These are phyloP conservation scores for Squalus acanthias DNA, from an alignment of 2,797 vertebrate species.

Conservation along the genomic window DNA sequence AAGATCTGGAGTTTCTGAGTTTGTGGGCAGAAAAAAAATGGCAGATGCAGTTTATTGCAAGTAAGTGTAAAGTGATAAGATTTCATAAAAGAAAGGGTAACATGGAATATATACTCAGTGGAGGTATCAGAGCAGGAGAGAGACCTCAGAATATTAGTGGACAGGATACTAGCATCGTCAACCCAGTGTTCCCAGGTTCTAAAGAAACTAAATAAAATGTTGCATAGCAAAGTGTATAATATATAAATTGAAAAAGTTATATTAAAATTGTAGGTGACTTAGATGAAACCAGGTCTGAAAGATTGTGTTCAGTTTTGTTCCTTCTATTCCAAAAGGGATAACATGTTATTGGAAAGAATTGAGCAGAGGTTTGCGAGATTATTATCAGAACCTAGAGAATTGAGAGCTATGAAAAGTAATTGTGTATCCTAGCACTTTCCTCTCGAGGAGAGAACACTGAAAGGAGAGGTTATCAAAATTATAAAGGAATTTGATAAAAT, in stretches of 20 bases:
- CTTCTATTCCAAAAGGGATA: not conserved
- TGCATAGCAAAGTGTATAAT: not conserved
- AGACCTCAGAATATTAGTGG: not conserved
- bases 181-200: not conserved
- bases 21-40: not conserved
- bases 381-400: not conserved
- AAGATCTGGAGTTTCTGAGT: not conserved
- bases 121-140: not conserved
- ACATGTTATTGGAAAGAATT: not conserved
- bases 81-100: not conserved
- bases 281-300: not conserved
- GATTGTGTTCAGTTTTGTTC: not conserved
- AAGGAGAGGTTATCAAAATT: not conserved
- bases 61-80: not conserved
- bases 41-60: not conserved
- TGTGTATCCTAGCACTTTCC: not conserved
- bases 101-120: not conserved
- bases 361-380: not conserved
- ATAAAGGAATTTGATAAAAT: not conserved
- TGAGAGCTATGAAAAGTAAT: not conserved
- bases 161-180: not conserved
- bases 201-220: not conserved
- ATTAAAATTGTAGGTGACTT: not conserved
- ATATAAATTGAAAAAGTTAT: not conserved
- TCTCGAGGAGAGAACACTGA: not conserved